These are phyloP conservation scores for Acanthornis magna DNA, from an alignment of 2,797 vertebrate genomes.

Conservation along the genomic window DNA sequence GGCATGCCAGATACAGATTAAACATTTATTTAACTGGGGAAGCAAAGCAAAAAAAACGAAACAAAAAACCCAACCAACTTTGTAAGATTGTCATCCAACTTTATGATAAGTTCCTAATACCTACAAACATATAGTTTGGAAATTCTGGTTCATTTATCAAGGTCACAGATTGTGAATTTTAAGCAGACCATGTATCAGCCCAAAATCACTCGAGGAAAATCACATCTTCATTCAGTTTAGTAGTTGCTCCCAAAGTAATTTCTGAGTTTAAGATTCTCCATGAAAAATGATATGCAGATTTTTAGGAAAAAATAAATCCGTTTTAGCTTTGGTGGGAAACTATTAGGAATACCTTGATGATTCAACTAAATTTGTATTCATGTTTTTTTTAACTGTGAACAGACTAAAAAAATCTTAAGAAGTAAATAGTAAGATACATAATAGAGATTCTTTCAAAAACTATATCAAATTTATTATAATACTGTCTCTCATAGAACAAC, in stretches of 20 bases:
- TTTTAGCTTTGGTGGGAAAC: not conserved
- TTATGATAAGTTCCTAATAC: not conserved
- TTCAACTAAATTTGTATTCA: not conserved
- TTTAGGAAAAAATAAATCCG: not conserved
- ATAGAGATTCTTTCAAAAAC: not conserved
- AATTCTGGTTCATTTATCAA: conserved; percentile 1
- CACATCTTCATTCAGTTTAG: not conserved
- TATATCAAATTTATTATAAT: not conserved
- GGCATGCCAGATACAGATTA: not conserved
- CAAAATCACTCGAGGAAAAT: conserved; percentile 23
- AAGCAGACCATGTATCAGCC: conserved; percentile 4
- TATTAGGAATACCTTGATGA: not conserved
- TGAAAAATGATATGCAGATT: not conserved
- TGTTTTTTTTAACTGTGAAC: not conserved
- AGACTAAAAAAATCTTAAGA: not conserved
- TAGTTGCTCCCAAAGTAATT: not conserved
- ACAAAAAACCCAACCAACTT: not conserved
- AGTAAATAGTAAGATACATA: not conserved
- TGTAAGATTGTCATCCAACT: not conserved
- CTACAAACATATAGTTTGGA: not conserved
- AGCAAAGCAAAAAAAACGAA: not conserved
- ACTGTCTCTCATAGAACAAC: not conserved
- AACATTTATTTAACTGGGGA: not conserved
- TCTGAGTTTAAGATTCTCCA: not conserved
- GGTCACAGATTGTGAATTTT: conserved; percentile 34